Evolutionary conservation across 92 coral and sea anemone species (phyloP), one percentile per base, ranked within the genome.

Genomic region (Scolanthus callimorphus): DNA sequence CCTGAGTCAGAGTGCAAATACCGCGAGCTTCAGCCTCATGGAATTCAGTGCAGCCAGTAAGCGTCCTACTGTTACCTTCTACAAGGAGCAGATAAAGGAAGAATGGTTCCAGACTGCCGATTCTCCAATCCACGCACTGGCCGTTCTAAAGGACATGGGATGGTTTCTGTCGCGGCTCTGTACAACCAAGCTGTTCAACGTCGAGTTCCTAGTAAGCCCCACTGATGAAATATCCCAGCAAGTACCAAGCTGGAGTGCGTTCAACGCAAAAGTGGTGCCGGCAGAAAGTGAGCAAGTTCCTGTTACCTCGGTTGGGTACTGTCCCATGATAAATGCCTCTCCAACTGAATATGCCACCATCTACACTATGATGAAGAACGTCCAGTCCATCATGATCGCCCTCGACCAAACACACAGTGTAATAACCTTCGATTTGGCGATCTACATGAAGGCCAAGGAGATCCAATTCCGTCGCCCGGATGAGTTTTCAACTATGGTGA

Each of bases 231-330:
- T 4, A 4, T 31, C 27, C 26, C 81, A 64, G 60, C 27, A 45
- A 46, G 31, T 56, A 39, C 90, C 85, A 39, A 61, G 85, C 29
- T 83, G 85, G 90, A 70, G 85, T 73, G 81, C 43, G 2, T 83
- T 77, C 23, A 77, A 83, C 49, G 70, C 90, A 8, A 44, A 26
- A 52, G 28, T 83, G n/a, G 11, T 65, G 20, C 49, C 50, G 17
- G n/a, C n/a, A n/a, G n/a, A n/a, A n/a, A 34, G 15, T 6, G 71
- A 77, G 53, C 20, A 27, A 1, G 62, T 62, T 26, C 53, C 70
- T 12, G 4, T 45, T n/a, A 78, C 77, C 39, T 45, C 62, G 27
- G 45, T 72, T 65, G 85, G 90, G 1, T 83, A 83, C 68, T 83
- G 85, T 43, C 90, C 77, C 2, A 30, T 83, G 76, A 71, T 78